phyloP scores from a whole-genome alignment of 2,113 vertebrate genomes.

The Albula glossodonta region DNA sequence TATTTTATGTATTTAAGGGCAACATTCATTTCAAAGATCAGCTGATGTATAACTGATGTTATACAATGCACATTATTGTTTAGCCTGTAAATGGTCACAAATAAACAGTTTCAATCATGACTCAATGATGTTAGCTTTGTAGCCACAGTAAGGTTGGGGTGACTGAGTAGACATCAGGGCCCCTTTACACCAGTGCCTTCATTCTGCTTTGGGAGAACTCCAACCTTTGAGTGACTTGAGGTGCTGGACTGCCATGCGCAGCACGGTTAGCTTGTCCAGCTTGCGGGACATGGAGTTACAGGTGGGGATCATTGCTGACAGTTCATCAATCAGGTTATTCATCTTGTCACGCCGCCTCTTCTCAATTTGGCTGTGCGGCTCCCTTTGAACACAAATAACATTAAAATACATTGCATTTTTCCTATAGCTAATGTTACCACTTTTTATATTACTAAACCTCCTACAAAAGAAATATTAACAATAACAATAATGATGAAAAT shows the following conservation, averaged over 20 bases:
- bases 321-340: slow-evolving; percentile 88
- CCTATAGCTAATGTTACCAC: not conserved
- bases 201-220: not conserved
- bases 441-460: not conserved
- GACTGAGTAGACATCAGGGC: too few species aligned
- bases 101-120: too few species aligned
- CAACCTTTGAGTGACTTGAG: slow-evolving; percentile 66
- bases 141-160: too few species aligned
- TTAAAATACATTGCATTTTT: not conserved
- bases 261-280: slow-evolving; percentile 89
- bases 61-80: too few species aligned
- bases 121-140: too few species aligned
- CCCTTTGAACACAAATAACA: slow-evolving; percentile 61
- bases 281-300: slow-evolving; percentile 84
- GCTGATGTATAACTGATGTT: too few species aligned
- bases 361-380: slow-evolving; percentile 92
- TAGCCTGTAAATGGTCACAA: too few species aligned
- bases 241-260: slow-evolving; percentile 90
- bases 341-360: slow-evolving; percentile 91
- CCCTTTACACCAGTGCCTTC: too few species aligned
- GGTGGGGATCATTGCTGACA: slow-evolving; percentile 89
- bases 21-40: too few species aligned
- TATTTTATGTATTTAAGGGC: too few species aligned
- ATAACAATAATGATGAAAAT: too few species aligned
- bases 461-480: too few species aligned